Conservation (phyloP, 2,888 invertebrate species). For the Phorcus lineatus region DNA sequence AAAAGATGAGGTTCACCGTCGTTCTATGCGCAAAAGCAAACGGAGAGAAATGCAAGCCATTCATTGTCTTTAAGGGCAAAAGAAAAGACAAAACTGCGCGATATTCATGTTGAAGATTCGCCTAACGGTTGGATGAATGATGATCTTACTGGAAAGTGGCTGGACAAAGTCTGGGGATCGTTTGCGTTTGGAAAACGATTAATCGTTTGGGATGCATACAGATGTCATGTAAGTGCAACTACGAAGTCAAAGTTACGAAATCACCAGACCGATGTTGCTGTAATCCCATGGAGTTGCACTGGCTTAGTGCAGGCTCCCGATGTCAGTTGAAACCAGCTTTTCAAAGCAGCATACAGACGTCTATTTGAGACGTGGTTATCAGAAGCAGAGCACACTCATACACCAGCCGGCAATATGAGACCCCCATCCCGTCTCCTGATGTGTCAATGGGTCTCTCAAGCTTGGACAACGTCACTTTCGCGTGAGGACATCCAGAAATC, state of each 20-base stretch:
- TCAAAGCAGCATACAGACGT: not conserved
- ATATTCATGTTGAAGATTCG: not conserved
- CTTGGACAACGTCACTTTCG: not conserved
- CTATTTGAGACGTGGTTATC: not conserved
- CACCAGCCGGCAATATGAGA: not conserved
- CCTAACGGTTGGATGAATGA: not conserved
- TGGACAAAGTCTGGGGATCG: not conserved
- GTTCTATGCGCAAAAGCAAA: not conserved
- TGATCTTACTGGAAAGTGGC: not conserved
- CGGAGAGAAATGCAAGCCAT: not conserved
- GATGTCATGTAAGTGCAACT: not conserved
- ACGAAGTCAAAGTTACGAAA: not conserved
- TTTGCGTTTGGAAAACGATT: not conserved
- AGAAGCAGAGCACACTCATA: not conserved
- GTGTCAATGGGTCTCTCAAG: too few species aligned
- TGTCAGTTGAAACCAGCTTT: not conserved
- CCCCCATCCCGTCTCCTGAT: too few species aligned
- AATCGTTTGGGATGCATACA: not conserved
- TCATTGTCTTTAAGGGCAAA: not conserved
- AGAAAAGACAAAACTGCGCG: not conserved
- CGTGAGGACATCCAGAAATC: not conserved
- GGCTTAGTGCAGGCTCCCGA: not conserved
- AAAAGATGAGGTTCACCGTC: not conserved
- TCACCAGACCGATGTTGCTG: not conserved
- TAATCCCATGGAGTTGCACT: not conserved